Conservation (phyloP, 2,797 vertebrate species). For the Lepilemur septentrionalis region DNA sequence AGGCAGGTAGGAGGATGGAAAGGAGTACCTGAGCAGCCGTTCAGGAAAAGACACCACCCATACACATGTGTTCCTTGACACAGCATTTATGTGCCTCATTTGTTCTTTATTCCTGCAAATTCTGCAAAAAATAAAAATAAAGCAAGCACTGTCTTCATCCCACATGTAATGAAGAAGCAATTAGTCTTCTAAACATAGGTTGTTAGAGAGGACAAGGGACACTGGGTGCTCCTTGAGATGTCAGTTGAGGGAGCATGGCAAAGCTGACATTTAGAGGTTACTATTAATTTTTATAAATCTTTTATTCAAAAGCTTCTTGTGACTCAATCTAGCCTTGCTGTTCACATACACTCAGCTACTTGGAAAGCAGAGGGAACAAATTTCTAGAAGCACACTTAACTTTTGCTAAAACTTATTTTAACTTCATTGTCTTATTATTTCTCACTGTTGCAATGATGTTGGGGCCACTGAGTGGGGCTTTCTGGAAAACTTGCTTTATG, state of each 20-base stretch:
- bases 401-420: constrained; percentile 29
- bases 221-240: background rate
- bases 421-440: constrained; percentile 15
- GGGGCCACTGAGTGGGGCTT: background rate
- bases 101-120: background rate
- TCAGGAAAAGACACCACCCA: background rate
- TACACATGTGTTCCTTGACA: background rate
- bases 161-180: background rate
- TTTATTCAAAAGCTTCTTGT: constrained; percentile 35
- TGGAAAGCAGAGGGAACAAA: constrained; percentile 27
- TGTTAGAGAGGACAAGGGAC: background rate
- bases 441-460: background rate
- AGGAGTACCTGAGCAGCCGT: background rate
- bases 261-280: background rate
- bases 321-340: background rate
- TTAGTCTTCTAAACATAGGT: background rate
- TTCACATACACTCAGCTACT: constrained; percentile 28
- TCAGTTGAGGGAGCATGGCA: background rate
- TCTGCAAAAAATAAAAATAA: background rate
- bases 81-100: background rate
- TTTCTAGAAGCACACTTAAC: constrained; percentile 41
- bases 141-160: background rate
- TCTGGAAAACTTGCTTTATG: background rate
- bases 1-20: background rate
- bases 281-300: constrained; percentile 33